Conservation (phyloP, 2,797 vertebrate species). For the Scomberomorus guttatus region DNA sequence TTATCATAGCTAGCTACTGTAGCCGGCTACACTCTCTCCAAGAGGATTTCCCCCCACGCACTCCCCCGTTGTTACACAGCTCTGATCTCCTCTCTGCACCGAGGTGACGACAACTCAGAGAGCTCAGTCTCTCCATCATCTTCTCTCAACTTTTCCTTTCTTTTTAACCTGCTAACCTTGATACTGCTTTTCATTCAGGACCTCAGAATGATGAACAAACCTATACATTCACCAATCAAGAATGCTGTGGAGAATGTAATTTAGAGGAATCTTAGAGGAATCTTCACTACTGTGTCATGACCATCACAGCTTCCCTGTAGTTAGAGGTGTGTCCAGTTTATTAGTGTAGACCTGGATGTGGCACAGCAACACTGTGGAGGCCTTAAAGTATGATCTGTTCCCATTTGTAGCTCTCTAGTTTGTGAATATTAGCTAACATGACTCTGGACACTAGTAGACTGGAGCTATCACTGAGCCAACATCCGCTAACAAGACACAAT, state of each 20-base stretch:
- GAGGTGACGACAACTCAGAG: constrained; percentile 49
- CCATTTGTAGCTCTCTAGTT: not conserved
- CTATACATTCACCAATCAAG: constrained; percentile 16
- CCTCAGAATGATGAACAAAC: constrained; percentile 8
- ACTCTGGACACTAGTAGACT: not conserved
- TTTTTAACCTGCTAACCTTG: constrained; percentile 14
- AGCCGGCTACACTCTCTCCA: constrained; percentile 74
- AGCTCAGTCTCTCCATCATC: constrained; percentile 19
- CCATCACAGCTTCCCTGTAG: not conserved
- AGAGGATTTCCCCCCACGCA: constrained; percentile 74
- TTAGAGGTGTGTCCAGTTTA: not conserved
- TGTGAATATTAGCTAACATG: not conserved
- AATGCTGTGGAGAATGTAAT: not conserved
- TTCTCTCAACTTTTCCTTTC: constrained; percentile 34
- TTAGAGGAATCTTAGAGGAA: not conserved
- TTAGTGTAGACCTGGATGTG: not conserved
- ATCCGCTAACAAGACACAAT: not conserved
- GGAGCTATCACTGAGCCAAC: not conserved
- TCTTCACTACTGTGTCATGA: not conserved
- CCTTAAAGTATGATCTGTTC: not conserved
- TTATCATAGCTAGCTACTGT: constrained; percentile 78
- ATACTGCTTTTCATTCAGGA: constrained; percentile 31
- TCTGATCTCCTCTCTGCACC: constrained; percentile 61
- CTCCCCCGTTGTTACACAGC: constrained; percentile 36
- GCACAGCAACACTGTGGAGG: not conserved